A percentile compares a stretch with the other conserved stretches of the same genome.
These are phyloP conservation scores for Drosophila hydei DNA, from an alignment of 1,140 invertebrate genomes.

Conservation along the genomic window DNA sequence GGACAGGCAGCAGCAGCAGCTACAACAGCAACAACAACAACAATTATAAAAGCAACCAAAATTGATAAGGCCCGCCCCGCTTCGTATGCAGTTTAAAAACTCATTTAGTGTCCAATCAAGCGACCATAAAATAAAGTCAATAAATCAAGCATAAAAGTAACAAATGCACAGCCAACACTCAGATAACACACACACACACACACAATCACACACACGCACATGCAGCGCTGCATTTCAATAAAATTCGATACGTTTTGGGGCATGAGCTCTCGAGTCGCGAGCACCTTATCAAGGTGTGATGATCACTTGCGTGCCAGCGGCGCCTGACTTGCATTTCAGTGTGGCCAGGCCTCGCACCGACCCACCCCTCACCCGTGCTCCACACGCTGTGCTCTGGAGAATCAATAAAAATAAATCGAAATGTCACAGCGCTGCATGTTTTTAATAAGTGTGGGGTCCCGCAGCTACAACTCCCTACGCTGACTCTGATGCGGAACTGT, in stretches of 20 bases:
- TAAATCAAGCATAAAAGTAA: slow-evolving; percentile 81
- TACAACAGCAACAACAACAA: slow-evolving; percentile 29
- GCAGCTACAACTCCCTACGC: slow-evolving; percentile 41
- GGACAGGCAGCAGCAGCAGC: slow-evolving; percentile 18
- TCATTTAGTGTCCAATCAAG: slow-evolving; percentile 82
- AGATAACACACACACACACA: slow-evolving; percentile 60
- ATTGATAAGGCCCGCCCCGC: slow-evolving; percentile 76
- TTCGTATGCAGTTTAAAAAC: slow-evolving; percentile 79
- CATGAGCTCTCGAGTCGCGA: slow-evolving; percentile 25
- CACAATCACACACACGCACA: slow-evolving; percentile 33
- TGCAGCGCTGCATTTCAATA: slow-evolving; percentile 72
- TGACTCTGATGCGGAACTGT: slow-evolving; percentile 41
- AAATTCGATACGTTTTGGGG: slow-evolving; percentile 77
- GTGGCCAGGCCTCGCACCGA: slow-evolving; percentile 10
- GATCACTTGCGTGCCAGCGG: slow-evolving; percentile 80
- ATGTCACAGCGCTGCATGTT: slow-evolving; percentile 71
- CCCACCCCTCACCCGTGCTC: background rate
- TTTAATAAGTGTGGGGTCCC: slow-evolving; percentile 75
- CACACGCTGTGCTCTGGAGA: slow-evolving; percentile 17
- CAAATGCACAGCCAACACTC: slow-evolving; percentile 75
- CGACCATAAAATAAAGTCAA: slow-evolving; percentile 81
- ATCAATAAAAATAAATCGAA: slow-evolving; percentile 83
- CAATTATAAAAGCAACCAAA: slow-evolving; percentile 41
- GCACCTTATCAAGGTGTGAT: slow-evolving; percentile 77
- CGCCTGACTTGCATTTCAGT: slow-evolving; percentile 81